Conservation (phyloP, 2,113 vertebrate species). For the Desmodus rotundus region DNA sequence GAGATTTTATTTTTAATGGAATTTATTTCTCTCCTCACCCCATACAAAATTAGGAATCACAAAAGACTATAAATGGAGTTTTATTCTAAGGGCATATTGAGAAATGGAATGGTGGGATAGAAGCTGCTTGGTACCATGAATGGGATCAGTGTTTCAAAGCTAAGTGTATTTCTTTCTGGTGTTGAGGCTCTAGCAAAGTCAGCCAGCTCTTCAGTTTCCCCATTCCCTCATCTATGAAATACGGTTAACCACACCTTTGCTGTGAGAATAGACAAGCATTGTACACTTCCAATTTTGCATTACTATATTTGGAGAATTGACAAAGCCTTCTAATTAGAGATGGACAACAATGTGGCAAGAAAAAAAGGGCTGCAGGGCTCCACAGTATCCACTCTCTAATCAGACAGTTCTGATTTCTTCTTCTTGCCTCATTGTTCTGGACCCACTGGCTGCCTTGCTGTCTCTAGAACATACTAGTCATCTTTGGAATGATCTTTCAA, state of each 20-base stretch:
- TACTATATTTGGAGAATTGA: neutral
- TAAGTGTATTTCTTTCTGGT: neutral
- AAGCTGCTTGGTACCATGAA: neutral
- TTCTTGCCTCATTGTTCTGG: neutral
- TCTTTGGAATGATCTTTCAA: neutral
- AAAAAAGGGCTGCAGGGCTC: accelerated
- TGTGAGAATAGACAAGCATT: neutral
- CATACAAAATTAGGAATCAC: neutral
- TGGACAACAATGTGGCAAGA: neutral
- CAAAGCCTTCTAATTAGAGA: neutral
- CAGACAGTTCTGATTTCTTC: neutral
- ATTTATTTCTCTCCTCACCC: neutral
- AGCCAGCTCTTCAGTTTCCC: neutral
- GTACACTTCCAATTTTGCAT: neutral
- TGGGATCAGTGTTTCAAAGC: neutral
- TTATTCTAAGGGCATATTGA: neutral
- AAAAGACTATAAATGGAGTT: neutral
- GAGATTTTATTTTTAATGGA: neutral
- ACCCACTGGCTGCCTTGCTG: neutral
- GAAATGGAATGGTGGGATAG: neutral
- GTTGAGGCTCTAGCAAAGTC: neutral
- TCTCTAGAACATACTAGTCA: neutral
- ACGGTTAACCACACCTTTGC: neutral
- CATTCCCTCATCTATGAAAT: neutral
- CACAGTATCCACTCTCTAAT: neutral